Conservation (phyloP, 2,888 invertebrate species). For the Cyclophora albipunctata region DNA sequence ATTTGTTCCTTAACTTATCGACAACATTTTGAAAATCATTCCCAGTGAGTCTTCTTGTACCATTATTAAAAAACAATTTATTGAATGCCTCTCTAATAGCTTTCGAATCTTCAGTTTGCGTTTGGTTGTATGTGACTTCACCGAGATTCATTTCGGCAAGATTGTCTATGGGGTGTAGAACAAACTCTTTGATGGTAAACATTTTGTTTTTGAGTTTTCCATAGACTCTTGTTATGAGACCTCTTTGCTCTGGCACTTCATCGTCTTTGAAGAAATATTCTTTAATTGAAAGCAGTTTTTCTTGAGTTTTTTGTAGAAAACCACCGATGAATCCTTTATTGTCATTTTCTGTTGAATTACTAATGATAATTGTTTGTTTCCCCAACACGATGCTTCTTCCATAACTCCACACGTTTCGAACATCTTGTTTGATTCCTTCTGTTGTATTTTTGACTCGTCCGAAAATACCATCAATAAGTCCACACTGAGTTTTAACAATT, state of each 20-base stretch:
- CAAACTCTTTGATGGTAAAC: too few species aligned
- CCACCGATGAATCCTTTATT: conserved; percentile 16
- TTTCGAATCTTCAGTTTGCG: too few species aligned
- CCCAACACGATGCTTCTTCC: conserved; percentile 22
- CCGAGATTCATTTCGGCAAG: too few species aligned
- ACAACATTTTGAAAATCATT: conserved; percentile 10
- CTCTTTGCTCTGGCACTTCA: too few species aligned
- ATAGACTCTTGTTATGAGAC: too few species aligned
- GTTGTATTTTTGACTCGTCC: conserved; percentile 23
- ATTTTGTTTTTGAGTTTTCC: too few species aligned
- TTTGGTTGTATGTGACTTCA: too few species aligned
- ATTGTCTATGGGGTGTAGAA: too few species aligned
- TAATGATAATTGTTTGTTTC: neutral
- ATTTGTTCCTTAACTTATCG: neutral
- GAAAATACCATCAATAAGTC: conserved; percentile 18
- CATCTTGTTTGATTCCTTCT: conserved; percentile 16
- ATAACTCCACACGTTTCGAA: conserved; percentile 14
- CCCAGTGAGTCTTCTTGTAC: conserved; percentile 9
- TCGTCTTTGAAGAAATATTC: too few species aligned
- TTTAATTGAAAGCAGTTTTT: too few species aligned
- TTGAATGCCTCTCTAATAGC: conserved; percentile 15
- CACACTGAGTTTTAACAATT: conserved; percentile 15
- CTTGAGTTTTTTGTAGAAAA: conserved; percentile 13
- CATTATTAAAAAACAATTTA: conserved; percentile 19
- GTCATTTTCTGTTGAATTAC: conserved; percentile 4